Base-by-base conservation (phyloP, 2,113 vertebrate genomes). In the Erinaceus europaeus region DNA sequence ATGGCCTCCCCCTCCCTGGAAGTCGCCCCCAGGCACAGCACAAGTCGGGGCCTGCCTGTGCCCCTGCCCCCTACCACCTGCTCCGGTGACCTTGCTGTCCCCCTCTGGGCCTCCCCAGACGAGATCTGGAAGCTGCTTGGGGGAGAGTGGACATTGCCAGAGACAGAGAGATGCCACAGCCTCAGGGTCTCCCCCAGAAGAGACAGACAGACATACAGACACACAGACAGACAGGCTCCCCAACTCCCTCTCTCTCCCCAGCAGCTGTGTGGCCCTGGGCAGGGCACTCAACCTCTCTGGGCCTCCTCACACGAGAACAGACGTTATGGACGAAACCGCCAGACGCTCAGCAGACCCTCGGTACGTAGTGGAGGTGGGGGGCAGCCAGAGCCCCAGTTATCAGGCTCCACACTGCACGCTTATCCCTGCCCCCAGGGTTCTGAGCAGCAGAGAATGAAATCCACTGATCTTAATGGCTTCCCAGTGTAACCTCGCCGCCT, bases 11-110 rank as follows among this genome's bases (percentile, higher is more conserved):
- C n/a, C n/a, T n/a, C n/a, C 92, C 93, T 94, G 29, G 32, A 93
- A 95, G 94, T 94, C 86, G 88, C 61, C 85, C 91, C 88, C 73
- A 92, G 73, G 94, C 69, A 91, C 91, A 81, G n/a, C n/a, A n/a
- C n/a, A n/a, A n/a, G n/a, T n/a, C n/a, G n/a, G 91, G 53, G 27
- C 40, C 36, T 64, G 75, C 15, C 72, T 68, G 74, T 11, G 9
- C 7, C 71, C 76, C 34, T 42, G 40, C 36, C 34, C 23, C 27
- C 11, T 9, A 20, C 23, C 2, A 4, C 10, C 1, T 21, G 32
- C 59, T 17, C 23, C 40, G 42, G 18, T 8, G 4, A 2, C 42
- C 20, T 44, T 57, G 10, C 40, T 42, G 69, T 15, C 55, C 29
- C 29, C 20, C 25, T 9, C 25, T 3, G 55, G 55, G 55, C 25